Conservation (phyloP, 2,797 vertebrate genomes). For the Eleutherodactylus coqui region DNA sequence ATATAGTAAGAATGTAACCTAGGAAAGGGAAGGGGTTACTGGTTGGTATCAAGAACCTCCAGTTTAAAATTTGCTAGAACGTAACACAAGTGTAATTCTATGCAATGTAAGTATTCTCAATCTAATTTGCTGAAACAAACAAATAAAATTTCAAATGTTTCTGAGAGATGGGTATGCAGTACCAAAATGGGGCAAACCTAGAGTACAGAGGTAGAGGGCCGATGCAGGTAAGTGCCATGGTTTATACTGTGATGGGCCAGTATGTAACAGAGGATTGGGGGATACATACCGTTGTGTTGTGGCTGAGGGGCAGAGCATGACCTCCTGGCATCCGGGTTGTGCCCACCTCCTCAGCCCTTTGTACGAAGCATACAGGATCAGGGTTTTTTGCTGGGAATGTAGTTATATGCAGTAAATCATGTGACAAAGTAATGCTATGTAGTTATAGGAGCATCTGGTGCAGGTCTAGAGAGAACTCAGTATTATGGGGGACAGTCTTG, state of each 20-base stretch:
- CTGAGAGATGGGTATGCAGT: conserved; percentile 76
- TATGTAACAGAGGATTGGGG: too few relatives aligned
- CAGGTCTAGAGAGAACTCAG: too few relatives aligned
- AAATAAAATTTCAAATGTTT: conserved; percentile 74
- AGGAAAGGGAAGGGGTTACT: neutral
- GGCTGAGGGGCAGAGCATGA: neutral
- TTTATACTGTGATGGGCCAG: neutral
- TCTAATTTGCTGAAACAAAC: conserved; percentile 26
- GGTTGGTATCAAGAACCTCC: neutral
- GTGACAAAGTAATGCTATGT: too few relatives aligned
- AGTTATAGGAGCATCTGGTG: too few relatives aligned
- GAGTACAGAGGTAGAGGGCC: conserved; percentile 67
- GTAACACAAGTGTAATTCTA: neutral
- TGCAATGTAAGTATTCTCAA: neutral
- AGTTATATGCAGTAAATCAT: too few relatives aligned
- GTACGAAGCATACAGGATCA: too few relatives aligned
- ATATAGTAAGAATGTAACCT: too few relatives aligned
- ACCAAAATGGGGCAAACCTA: conserved; percentile 72
- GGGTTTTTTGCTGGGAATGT: too few relatives aligned
- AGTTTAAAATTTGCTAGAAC: neutral
- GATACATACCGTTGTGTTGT: too few relatives aligned
- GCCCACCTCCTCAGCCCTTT: too few relatives aligned
- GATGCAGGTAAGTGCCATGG: conserved; percentile 73
- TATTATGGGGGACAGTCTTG: too few relatives aligned
- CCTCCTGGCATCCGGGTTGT: too few relatives aligned